phyloP scores from a whole-genome alignment of 2,797 vertebrate genomes.

The Pseudochirops corinnae region DNA sequence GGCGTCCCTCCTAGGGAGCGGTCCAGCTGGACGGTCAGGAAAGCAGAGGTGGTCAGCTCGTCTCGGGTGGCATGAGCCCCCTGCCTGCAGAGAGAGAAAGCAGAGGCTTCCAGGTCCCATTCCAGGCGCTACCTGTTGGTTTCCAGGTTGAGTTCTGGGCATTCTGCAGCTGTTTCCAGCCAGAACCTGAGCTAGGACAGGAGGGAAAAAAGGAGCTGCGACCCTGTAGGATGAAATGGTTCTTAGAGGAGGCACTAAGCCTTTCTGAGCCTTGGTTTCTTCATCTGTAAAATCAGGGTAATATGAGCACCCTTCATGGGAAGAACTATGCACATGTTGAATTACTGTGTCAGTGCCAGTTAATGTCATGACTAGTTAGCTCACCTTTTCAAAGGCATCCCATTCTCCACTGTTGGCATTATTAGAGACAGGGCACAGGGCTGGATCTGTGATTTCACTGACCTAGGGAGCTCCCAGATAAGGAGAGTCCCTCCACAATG shows the following conservation, averaged over 20 bases:
- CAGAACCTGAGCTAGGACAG: not conserved
- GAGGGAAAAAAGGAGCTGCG: not conserved
- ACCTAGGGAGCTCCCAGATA: not conserved
- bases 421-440: no score
- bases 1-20: constrained; percentile 88
- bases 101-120: not conserved
- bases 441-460: no score
- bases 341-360: not conserved
- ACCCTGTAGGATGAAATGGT: not conserved
- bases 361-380: no score
- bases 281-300: not conserved
- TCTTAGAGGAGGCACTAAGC: not conserved
- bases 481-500: not conserved
- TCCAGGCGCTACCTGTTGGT: not conserved
- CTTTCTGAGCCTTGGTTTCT: not conserved
- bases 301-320: no score
- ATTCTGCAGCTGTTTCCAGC: not conserved
- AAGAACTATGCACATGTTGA: not conserved
- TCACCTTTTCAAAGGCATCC: no score
- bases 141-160: not conserved
- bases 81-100: constrained; percentile 87
- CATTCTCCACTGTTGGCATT: not conserved
- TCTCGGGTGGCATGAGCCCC: constrained; percentile 89
- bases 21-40: constrained; percentile 94
- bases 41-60: constrained; percentile 92